Percentiles rank a stretch among this genome's conserved stretches.
Evolutionary conservation across 2,113 vertebrate genomes (phyloP).

Genomic region (Erpornis zantholeuca): DNA sequence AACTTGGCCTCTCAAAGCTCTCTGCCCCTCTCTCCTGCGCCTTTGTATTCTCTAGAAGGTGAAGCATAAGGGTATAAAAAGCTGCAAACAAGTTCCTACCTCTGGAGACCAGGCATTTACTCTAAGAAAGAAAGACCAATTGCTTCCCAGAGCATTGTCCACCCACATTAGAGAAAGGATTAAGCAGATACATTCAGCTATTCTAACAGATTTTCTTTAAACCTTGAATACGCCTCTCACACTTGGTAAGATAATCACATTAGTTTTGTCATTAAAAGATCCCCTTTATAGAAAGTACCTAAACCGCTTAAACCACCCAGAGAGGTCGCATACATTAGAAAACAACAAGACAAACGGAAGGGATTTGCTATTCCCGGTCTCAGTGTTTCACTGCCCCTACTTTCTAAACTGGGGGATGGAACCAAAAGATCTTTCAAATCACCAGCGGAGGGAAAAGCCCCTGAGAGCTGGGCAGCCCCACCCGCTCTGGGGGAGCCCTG

Average conservation of each 20-base stretch:
- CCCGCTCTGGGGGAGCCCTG: rapidly evolving
- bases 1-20: constrained; percentile 48
- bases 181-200: constrained; percentile 98
- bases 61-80: constrained; percentile 83
- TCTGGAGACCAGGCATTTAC: constrained; percentile 85
- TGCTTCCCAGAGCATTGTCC: constrained; percentile 90
- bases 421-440: constrained; percentile 58
- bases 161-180: constrained; percentile 95
- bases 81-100: constrained; percentile 85
- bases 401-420: constrained; percentile 43
- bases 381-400: constrained; percentile 57
- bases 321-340: constrained; percentile 93
- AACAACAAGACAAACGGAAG: constrained; percentile 80
- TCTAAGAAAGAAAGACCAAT: constrained; percentile 80
- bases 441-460: background rate
- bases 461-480: background rate
- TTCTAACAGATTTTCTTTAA: constrained; percentile 98
- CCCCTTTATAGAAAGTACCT: constrained; percentile 89
- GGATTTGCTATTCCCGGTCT: constrained; percentile 77
- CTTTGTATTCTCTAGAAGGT: constrained; percentile 83
- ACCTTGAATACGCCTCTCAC: constrained; percentile 92
- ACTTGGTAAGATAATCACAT: constrained; percentile 99
- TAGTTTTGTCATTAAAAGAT: constrained; percentile 99
- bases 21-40: constrained; percentile 63
- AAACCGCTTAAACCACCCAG: constrained; percentile 97